These are phyloP conservation scores for Drosophila borealis DNA, from an alignment of 2,888 invertebrate genomes.

Conservation along the genomic window DNA sequence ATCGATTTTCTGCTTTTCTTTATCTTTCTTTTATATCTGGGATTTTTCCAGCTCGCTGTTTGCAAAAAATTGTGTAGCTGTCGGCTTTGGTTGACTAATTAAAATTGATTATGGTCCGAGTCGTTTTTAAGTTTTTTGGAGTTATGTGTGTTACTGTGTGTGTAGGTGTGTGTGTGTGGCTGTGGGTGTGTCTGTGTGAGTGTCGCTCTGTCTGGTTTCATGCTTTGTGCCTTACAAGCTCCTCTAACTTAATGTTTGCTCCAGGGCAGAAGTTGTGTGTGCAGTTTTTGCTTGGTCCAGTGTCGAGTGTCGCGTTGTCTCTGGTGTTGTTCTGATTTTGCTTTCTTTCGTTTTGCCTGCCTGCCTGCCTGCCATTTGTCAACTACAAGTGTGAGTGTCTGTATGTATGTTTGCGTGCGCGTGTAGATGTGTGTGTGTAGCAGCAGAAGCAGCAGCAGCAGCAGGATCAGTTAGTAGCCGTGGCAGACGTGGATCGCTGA, in stretches of 20 bases:
- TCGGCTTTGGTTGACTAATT: conserved; percentile 26
- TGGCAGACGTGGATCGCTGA: conserved; percentile 51
- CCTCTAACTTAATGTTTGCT: conserved; percentile 9
- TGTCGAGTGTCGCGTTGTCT: conserved; percentile 45
- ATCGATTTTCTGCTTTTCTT: conserved; percentile 12
- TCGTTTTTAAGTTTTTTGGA: background rate
- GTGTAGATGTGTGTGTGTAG: conserved; percentile 18
- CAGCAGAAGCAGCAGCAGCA: conserved; percentile 17
- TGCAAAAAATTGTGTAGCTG: conserved; percentile 46
- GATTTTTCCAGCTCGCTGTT: conserved; percentile 8
- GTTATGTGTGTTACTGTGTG: background rate
- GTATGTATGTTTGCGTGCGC: conserved; percentile 5
- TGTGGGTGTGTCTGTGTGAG: conserved; percentile 7
- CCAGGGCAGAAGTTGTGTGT: conserved; percentile 5
- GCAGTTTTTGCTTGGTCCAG: conserved; percentile 56
- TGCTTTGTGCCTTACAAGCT: conserved; percentile 24
- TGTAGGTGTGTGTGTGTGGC: conserved; percentile 1
- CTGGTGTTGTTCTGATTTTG: conserved; percentile 60
- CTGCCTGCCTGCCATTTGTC: conserved; percentile 48
- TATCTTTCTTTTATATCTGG: background rate
- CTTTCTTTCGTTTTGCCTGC: conserved; percentile 55
- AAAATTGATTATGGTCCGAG: conserved; percentile 37
- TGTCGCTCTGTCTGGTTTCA: conserved; percentile 15
- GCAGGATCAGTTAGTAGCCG: conserved; percentile 45
- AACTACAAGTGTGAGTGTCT: conserved; percentile 22